Base-by-base conservation (phyloP, 1,140 invertebrate genomes). In the Oedothorax gibbosus region DNA sequence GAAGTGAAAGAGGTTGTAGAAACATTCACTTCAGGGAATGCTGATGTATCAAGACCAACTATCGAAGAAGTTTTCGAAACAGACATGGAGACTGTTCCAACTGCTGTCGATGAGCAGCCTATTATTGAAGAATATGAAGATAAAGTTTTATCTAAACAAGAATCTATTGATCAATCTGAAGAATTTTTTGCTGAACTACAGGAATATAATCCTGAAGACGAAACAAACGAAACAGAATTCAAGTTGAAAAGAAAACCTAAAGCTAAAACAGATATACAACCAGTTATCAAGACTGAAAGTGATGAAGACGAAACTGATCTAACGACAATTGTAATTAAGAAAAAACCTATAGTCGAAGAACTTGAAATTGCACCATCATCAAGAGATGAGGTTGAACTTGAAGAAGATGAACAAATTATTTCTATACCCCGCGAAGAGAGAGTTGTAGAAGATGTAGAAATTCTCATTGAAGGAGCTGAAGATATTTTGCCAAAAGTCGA, bases 241-340 rank as follows among this genome's bases (percentile, higher is more conserved):
- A 78, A 35, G 7, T 11, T 78, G 6, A 86, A 78, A 75, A 85
- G 60, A 62, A 87, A 87, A 73, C 77, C 62, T 62, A 78, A 80
- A 78, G 35, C 77, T 77, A 88, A 83, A 62, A 85, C 56, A 57
- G 65, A 85, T 68, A 69, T 21, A 60, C 87, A 79, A 87, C 71
- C 51, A 10, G 5, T 71, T 35, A 7, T 53, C 8, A 68, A 71
- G 68, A 11, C 14, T 11, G 83, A 85, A 11, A 69, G 88, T 85
- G 56, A 87, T 88, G 86, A 88, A 84, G 88, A 87, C 6, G 86
- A 83, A 82, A 87, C 62, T 21, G 85, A 88, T 71, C 87, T 82
- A 82, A 72, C 65, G 14, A 57, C 85, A 12, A 85, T 87, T 72
- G 81, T 87, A 20, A 85, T 88, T 79, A 87, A 88, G 75, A 87